Base-by-base conservation (phyloP, 2,797 vertebrate genomes). In the Myotis daubentonii region DNA sequence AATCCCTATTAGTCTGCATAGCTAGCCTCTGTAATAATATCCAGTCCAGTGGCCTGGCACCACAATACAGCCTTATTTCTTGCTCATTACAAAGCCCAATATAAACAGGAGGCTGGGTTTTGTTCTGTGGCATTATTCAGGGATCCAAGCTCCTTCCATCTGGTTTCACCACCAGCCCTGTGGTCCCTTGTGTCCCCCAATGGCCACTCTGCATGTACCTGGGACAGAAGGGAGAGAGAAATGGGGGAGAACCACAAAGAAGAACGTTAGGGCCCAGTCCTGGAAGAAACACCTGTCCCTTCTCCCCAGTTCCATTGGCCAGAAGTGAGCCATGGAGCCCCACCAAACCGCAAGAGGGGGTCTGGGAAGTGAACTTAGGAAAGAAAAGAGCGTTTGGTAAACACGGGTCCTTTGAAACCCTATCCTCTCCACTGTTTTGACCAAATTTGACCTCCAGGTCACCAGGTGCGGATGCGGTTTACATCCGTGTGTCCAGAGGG, bases 361-460 rank as follows among this genome's bases (percentile, higher is more conserved):
- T 41, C 62, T 82, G 28, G 25, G 55, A 89, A 95, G 84, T 55
- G 15, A 93, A 78, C 51, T 30, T 62, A 74, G n/a, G 30, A 66
- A 83, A 82, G 83, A 74, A 70, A n/a, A 44, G 36, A 88, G 38
- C 12, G 30, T 95, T 94, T 95, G 51, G 51, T 78, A 65, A 81
- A 85, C 68, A 70, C 8, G 22, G 68, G 51, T 70, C 55, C 74
- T 96, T 88, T 85, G 89, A 92, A 95, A 94, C 28, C 22, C 25
- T 88, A 75, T 75, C 51, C 49, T 81, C 33, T 85, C 70, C 23
- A 51, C 20, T 51, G 30, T 78, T 90, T 87, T 91, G 53, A 80
- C 28, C 79, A 51, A 89, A 62, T 70, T 12, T 89, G 85, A 85
- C 55, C 71, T 91, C 36, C 47, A 95, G 13, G 6, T 81, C 36